Conservation (phyloP, 2,888 invertebrate genomes). For the Rhyacophila evoluta region DNA sequence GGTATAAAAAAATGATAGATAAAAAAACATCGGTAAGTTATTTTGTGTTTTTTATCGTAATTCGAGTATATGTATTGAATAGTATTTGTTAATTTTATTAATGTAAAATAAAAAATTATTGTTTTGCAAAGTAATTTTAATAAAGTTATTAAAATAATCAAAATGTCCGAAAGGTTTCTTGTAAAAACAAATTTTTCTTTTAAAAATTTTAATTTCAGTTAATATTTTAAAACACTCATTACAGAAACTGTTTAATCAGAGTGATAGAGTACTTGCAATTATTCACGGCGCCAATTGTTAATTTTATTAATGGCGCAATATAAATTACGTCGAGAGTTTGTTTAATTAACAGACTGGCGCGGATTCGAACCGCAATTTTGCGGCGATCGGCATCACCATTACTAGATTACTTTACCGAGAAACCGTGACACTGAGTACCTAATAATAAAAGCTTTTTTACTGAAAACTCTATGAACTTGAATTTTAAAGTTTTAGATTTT, state of each 20-base stretch:
- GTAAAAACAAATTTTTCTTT: too few relatives aligned
- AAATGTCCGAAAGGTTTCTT: too few relatives aligned
- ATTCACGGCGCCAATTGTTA: slow-evolving; percentile 36
- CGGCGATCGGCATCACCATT: slow-evolving; percentile 41
- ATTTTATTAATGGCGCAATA: slow-evolving; percentile 45
- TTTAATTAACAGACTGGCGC: slow-evolving; percentile 42
- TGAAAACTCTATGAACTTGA: too few relatives aligned
- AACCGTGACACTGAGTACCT: slow-evolving; percentile 31
- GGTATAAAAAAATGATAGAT: too few relatives aligned
- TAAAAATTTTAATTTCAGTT: neutral
- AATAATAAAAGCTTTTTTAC: neutral
- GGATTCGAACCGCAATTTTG: slow-evolving; percentile 39
- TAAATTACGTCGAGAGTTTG: slow-evolving; percentile 42
- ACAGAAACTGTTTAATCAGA: neutral
- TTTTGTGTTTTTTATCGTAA: too few relatives aligned
- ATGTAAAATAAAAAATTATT: too few relatives aligned
- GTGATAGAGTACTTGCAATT: neutral
- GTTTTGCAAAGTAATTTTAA: too few relatives aligned
- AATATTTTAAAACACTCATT: neutral
- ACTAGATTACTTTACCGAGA: slow-evolving; percentile 38
- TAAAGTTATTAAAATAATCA: too few relatives aligned
- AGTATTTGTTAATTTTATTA: too few relatives aligned
- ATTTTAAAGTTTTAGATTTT: too few relatives aligned
- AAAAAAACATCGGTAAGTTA: too few relatives aligned
- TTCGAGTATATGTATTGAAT: too few relatives aligned